Evolutionary conservation across 35 echinoderm and acorn worm species (phyloP), one percentile per base, ranked within the genome.

Genomic region (Heliocidaris erythrogramma): DNA sequence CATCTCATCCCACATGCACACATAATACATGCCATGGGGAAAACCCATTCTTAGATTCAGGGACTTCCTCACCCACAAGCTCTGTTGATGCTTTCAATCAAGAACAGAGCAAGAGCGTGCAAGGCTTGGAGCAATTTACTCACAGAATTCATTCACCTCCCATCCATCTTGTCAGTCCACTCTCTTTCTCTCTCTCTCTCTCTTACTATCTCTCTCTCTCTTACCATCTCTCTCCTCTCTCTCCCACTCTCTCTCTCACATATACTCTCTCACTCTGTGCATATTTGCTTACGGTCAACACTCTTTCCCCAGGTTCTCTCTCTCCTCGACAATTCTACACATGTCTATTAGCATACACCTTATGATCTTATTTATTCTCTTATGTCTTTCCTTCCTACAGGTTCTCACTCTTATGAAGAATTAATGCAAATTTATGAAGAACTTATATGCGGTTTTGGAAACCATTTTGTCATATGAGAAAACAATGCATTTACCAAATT

Each of bases 51-150:
- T 78, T 17, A 7, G 27, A 78, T 78, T 78, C 65, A 78, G 65
- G 65, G 65, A 8, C 18, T 27, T 6, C 4, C 21, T 27, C 65
- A 78, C 21, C 65, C 21, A 78, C 65, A n/a, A 18, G 65, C 65
- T 78, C 65, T 78, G 65, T 78, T 78, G 65, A 78, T 78, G 65
- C 65, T 78, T 78, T 78, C 65, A 78, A 78, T 78, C 65, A 78
- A 78, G 65, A 78, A 78, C 14, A 21, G 17, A 24, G 65, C 4
- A 78, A 78, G 65, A 78, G 65, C 65, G 65, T 78, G 65, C 18
- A 24, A 78, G 65, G 65, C 65, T 78, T 78, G 21, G 27, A 78
- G 65, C 65, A 78, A 78, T 78, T 78, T 78, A 78, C 65, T 78
- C 17, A 18, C 65, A 27, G 65, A 27, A 78, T 78, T 78, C 65